Base-by-base conservation (phyloP, 1,140 invertebrate species). In the Oppia nitens region DNA sequence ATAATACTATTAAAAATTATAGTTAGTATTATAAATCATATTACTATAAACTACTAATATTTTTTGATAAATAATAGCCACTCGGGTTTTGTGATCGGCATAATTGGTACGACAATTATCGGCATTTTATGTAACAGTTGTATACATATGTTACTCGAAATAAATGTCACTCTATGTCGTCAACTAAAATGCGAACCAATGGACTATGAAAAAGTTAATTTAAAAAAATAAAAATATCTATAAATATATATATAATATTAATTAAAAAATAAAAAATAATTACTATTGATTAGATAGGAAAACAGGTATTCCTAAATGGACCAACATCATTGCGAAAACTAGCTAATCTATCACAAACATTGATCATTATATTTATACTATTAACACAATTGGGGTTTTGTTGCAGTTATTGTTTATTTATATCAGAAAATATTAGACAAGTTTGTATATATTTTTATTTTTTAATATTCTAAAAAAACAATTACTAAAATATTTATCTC, bases 331-430 rank as follows among this genome's bases (percentile, higher is more conserved):
- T 85, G 28, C 72, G 79, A 63, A 75, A 75, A 57, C 80, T 40
- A 6, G 50, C 61, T 11, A 63, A 26, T 20, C 9, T 25, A 17
- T 63, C 51, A 1, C 27, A 29, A 40, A 62, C 3, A 26, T 1
- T 45, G 3, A 21, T 62, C 20, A 55, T 25, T 1, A 53, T 27
- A 2, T 62, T 64, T 51, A 74, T 96, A 54, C 85, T 87, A 62
- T 79, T 94, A 63, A 92, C 89, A 29, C 91, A 95, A 76, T 72
- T 95, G 65, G 91, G 91, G 45, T 94, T 95, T 74, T 95, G 91
- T 71, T 93, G 88, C 75, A 89, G 94, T 0, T 95, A 95, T 73
- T 85, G 93, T 70, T 79, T 95, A n/a, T 95, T 95, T 76, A 85
- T 95, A 47, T 83, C 88, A 0, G 79, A 83, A 49, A 94, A 87